A percentile compares a stretch with the other conserved stretches of the same genome.
These are phyloP conservation scores for Sisor rabdophorus DNA, from an alignment of 2,113 vertebrate genomes.

Conservation along the genomic window DNA sequence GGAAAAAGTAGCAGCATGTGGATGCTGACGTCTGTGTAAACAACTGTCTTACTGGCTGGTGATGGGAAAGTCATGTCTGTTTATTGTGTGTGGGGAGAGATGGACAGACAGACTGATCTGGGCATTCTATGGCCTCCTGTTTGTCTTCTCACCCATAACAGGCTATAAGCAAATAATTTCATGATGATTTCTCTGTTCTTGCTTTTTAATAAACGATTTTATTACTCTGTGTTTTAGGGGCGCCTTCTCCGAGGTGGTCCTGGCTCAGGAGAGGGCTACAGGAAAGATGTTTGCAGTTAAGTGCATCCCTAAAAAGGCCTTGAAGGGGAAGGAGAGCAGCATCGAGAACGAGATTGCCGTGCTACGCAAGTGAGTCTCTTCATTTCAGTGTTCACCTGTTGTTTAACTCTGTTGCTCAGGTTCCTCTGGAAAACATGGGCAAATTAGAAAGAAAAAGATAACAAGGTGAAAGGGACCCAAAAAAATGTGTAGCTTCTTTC, in stretches of 20 bases:
- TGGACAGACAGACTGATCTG: background rate
- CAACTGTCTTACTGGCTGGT: background rate
- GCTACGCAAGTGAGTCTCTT: constrained; percentile 83
- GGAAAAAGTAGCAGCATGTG: background rate
- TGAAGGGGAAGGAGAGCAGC: constrained; percentile 97
- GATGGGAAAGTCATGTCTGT: background rate
- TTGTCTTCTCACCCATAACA: background rate
- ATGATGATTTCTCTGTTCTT: background rate
- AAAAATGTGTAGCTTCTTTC: background rate
- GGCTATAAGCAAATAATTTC: no score
- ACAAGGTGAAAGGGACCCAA: background rate
- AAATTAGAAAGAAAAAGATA: constrained; percentile 27
- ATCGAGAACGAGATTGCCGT: constrained; percentile 97
- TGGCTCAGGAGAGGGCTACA: constrained; percentile 86
- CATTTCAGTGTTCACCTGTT: background rate
- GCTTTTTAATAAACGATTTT: background rate
- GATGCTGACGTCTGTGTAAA: constrained; percentile 16
- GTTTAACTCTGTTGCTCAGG: constrained; percentile 32
- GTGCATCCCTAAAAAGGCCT: constrained; percentile 95
- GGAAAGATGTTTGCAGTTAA: constrained; percentile 91
- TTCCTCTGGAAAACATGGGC: constrained; percentile 17
- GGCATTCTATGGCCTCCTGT: background rate
- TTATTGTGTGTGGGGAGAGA: background rate
- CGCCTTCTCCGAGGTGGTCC: constrained; percentile 92
- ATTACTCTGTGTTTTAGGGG: constrained; percentile 68